Conservation (phyloP, 1,140 invertebrate species). For the Drosophila fuyamai region DNA sequence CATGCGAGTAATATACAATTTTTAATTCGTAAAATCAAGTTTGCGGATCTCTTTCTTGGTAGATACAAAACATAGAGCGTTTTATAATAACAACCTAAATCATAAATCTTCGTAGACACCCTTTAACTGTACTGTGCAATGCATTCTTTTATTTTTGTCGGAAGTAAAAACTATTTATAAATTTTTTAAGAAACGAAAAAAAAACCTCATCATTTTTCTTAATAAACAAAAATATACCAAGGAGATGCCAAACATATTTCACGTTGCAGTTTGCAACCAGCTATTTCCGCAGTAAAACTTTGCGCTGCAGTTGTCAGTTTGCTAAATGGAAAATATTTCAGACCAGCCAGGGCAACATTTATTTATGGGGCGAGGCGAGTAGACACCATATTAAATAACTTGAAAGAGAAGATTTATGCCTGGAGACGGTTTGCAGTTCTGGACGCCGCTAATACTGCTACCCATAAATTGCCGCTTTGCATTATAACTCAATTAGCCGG, state of each 20-base stretch:
- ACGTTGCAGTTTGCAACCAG: constrained; percentile 32
- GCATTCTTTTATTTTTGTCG: neutral
- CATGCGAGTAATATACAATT: constrained; percentile 2
- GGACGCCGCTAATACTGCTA: constrained; percentile 26
- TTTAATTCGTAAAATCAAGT: neutral
- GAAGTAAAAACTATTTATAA: constrained; percentile 32
- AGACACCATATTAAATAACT: constrained; percentile 30
- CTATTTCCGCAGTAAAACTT: constrained; percentile 47
- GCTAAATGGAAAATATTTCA: constrained; percentile 47
- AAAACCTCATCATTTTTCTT: constrained; percentile 50
- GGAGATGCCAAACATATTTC: constrained; percentile 54
- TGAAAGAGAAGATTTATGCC: constrained; percentile 31
- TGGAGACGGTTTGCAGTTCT: constrained; percentile 17
- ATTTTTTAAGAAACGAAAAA: neutral
- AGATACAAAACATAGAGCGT: too few species aligned
- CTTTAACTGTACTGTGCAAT: too few species aligned
- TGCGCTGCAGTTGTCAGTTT: constrained; percentile 43
- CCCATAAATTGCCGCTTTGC: constrained; percentile 69
- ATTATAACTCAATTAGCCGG: constrained; percentile 75
- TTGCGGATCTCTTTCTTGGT: too few species aligned
- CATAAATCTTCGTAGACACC: too few species aligned
- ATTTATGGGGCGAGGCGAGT: constrained; percentile 19
- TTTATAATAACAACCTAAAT: too few species aligned
- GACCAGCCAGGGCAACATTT: constrained; percentile 23
- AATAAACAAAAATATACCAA: constrained; percentile 49